These are phyloP conservation scores for Sitta europaea DNA, from an alignment of 2,113 vertebrate species.

Conservation along the genomic window DNA sequence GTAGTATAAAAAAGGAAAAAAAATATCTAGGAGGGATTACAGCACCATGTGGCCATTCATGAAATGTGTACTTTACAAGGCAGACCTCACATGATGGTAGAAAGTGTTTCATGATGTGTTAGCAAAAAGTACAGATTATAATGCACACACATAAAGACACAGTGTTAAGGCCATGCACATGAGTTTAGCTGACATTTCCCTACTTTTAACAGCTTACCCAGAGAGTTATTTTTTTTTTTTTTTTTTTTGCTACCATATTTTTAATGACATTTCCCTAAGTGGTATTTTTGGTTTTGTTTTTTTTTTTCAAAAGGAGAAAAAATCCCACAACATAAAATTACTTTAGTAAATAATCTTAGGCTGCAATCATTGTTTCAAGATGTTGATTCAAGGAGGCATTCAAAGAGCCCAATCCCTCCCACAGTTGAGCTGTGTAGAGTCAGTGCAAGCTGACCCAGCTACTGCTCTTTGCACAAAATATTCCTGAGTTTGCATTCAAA, in stretches of 20 bases:
- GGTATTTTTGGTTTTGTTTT: background rate
- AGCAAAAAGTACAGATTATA: slow-evolving; percentile 23
- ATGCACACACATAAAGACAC: slow-evolving; percentile 40
- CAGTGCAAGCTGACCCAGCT: background rate
- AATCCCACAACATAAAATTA: background rate
- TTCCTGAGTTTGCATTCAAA: background rate
- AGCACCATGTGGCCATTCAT: slow-evolving; percentile 50
- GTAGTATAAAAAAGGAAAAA: background rate
- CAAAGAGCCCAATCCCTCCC: background rate
- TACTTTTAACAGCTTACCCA: background rate
- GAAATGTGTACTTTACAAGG: slow-evolving; percentile 36
- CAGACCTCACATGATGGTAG: slow-evolving; percentile 46
- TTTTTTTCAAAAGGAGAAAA: background rate
- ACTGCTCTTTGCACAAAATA: background rate
- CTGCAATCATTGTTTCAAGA: background rate
- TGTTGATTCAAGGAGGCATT: background rate
- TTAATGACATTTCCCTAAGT: background rate
- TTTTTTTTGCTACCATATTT: background rate
- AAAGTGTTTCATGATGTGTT: slow-evolving; percentile 55
- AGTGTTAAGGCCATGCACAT: background rate
- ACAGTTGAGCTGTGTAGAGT: background rate
- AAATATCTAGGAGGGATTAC: slow-evolving; percentile 28
- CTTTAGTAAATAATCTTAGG: background rate
- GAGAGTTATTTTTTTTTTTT: background rate
- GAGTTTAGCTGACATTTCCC: background rate